phyloP scores from a whole-genome alignment of 2,797 vertebrate genomes.

The Gadopsis bispinosus region DNA sequence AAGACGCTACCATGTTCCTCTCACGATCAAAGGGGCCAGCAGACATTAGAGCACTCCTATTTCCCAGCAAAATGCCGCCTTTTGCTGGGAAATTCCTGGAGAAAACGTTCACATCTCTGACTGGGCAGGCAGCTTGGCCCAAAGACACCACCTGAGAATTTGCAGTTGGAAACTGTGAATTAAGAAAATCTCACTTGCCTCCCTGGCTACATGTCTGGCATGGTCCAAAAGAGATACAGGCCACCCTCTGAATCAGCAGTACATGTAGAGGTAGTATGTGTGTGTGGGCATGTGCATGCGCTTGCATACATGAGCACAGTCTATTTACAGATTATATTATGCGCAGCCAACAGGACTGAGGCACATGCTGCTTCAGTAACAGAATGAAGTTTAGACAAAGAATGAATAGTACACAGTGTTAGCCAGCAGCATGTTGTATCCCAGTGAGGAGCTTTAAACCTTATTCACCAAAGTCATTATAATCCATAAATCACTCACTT shows the following conservation, averaged over 20 bases:
- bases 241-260: slow-evolving; percentile 7
- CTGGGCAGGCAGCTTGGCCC: slow-evolving; percentile 16
- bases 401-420: slow-evolving; percentile 8
- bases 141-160: slow-evolving; percentile 42
- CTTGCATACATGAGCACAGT: slow-evolving; percentile 2
- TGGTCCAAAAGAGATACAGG: neutral
- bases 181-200: slow-evolving; percentile 56
- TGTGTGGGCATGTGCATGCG: slow-evolving; percentile 4
- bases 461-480: slow-evolving; percentile 44
- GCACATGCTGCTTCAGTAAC: slow-evolving; percentile 1
- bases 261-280: neutral
- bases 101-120: slow-evolving; percentile 27
- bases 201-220: slow-evolving; percentile 3
- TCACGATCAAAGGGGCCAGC: neutral
- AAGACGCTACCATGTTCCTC: neutral
- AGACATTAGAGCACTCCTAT: neutral
- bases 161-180: slow-evolving; percentile 54
- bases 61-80: neutral
- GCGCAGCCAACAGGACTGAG: slow-evolving; percentile 12
- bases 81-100: neutral
- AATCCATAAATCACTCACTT: slow-evolving; percentile 57
- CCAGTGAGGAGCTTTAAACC: slow-evolving; percentile 37
- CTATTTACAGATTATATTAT: slow-evolving; percentile 32
- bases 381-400: slow-evolving; percentile 22
- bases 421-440: slow-evolving; percentile 20